Evolutionary conservation across 2,888 invertebrate genomes (phyloP).

Genomic region (Perizoma flavofasciatum): DNA sequence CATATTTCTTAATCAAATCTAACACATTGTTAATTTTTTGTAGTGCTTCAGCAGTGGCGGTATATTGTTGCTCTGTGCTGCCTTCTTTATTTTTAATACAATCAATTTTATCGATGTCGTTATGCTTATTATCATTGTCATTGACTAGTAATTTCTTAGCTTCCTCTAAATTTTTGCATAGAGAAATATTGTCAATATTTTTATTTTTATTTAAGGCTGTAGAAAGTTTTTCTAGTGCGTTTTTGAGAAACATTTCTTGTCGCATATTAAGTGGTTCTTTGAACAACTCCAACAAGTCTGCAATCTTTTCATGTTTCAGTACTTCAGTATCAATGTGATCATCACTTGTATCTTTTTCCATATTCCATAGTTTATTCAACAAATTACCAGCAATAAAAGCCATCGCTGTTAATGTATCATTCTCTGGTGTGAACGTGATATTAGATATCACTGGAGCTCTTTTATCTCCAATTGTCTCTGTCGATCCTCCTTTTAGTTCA

Average conservation of each 20-base stretch:
- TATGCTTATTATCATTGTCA: slow-evolving; percentile 29
- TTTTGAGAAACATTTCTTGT: slow-evolving; percentile 70
- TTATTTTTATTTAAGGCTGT: slow-evolving; percentile 59
- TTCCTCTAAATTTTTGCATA: slow-evolving; percentile 61
- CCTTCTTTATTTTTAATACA: slow-evolving; percentile 6
- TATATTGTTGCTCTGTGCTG: slow-evolving; percentile 11
- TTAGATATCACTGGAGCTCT: slow-evolving; percentile 63
- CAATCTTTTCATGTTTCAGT: slow-evolving; percentile 69
- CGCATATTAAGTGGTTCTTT: slow-evolving; percentile 70
- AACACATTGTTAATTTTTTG: slow-evolving; percentile 63
- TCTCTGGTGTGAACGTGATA: slow-evolving; percentile 74
- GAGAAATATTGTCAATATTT: slow-evolving; percentile 55
- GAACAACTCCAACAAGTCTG: slow-evolving; percentile 68
- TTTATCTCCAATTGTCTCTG: slow-evolving; percentile 65
- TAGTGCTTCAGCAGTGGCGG: slow-evolving; percentile 48
- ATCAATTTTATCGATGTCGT: slow-evolving; percentile 16
- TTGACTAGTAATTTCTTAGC: slow-evolving; percentile 19
- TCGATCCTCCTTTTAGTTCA: slow-evolving; percentile 60
- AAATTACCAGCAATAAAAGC: slow-evolving; percentile 75
- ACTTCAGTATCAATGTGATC: slow-evolving; percentile 62
- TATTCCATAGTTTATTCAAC: slow-evolving; percentile 73
- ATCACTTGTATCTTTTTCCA: slow-evolving; percentile 63
- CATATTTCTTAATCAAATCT: slow-evolving; percentile 63
- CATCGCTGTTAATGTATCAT: slow-evolving; percentile 74
- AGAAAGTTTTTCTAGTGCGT: slow-evolving; percentile 66